phyloP scores from a whole-genome alignment of 2,113 vertebrate genomes.

The Eudyptes chrysolophus region DNA sequence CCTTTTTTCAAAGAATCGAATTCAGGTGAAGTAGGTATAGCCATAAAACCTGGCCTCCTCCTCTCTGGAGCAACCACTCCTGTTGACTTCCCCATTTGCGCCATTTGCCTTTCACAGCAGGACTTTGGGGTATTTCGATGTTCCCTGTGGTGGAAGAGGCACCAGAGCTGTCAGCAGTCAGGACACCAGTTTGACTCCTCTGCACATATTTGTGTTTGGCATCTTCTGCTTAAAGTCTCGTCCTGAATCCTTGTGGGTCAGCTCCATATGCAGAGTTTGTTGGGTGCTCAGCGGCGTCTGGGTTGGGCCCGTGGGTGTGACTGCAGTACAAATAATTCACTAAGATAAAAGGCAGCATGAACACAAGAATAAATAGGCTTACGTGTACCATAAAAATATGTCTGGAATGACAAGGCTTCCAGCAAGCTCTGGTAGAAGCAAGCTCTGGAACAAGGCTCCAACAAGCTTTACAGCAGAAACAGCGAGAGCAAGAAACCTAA shows the following conservation, averaged over 20 bases:
- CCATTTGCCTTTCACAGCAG: neutral
- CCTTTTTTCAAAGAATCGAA: neutral
- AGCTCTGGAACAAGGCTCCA: neutral
- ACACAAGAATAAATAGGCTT: neutral
- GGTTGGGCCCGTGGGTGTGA: neutral
- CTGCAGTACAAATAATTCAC: neutral
- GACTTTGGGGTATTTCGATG: neutral
- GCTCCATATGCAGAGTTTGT: fast-evolving
- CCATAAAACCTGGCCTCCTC: neutral
- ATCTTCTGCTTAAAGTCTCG: neutral
- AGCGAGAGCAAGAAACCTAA: neutral
- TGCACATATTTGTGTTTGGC: neutral
- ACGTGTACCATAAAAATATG: neutral
- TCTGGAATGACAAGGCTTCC: neutral
- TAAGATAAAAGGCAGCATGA: neutral
- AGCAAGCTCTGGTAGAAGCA: neutral
- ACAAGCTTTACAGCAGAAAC: neutral
- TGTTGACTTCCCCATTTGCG: neutral
- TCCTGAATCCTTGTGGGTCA: neutral
- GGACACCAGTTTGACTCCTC: neutral
- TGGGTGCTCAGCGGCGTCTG: neutral
- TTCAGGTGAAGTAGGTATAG: neutral
- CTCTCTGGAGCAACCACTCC: neutral
- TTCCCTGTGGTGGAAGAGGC: neutral
- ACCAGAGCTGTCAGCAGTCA: neutral